phyloP scores from a whole-genome alignment of 2,797 vertebrate species.

The Propithecus perrieri region DNA sequence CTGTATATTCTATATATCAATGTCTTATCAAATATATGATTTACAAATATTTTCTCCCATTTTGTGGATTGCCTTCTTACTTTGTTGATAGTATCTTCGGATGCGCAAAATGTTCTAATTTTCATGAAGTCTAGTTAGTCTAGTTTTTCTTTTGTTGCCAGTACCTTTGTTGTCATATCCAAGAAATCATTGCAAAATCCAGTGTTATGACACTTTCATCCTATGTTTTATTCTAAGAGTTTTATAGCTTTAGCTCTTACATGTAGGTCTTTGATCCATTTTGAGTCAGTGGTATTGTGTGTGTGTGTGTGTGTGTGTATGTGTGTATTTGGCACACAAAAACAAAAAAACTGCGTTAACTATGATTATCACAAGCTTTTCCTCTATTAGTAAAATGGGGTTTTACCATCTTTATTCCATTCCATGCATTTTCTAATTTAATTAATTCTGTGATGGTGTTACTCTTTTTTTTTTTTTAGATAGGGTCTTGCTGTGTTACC shows the following conservation, averaged over 20 bases:
- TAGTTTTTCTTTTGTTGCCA: background rate
- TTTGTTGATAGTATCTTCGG: background rate
- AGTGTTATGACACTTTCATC: background rate
- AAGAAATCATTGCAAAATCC: background rate
- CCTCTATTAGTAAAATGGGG: background rate
- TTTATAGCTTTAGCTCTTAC: background rate
- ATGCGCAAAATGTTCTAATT: background rate
- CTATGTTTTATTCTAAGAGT: background rate
- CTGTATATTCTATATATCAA: background rate
- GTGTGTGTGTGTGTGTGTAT: too few species aligned
- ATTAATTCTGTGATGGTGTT: background rate
- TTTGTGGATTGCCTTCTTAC: background rate
- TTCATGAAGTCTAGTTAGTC: background rate
- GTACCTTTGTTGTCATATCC: background rate
- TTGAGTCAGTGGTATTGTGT: background rate
- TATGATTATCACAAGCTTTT: background rate
- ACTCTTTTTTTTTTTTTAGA: too few species aligned
- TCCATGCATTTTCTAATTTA: background rate
- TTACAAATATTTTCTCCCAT: background rate
- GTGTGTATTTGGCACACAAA: background rate
- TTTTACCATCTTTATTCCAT: background rate
- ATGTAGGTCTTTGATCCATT: background rate
- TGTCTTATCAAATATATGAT: background rate
- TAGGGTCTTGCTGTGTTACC: background rate
- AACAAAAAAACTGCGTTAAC: background rate